These are phyloP conservation scores for Brachypalpus laphriformis DNA, from an alignment of 2,888 invertebrate species.

Conservation along the genomic window DNA sequence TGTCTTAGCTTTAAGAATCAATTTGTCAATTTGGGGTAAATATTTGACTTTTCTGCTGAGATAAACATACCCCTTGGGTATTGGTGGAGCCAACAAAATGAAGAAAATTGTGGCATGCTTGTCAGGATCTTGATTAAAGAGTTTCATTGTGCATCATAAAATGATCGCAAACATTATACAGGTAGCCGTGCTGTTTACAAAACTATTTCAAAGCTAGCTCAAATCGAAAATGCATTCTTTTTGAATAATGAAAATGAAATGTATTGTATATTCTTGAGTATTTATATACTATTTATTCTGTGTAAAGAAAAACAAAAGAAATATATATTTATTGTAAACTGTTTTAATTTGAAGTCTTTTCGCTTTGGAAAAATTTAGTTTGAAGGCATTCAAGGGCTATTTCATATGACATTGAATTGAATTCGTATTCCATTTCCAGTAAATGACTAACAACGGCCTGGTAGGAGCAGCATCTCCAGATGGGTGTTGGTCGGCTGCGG, in stretches of 20 bases:
- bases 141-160: neutral
- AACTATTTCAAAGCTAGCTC: neutral
- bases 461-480: no score
- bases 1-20: slow-evolving; percentile 29
- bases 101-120: neutral
- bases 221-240: slow-evolving; percentile 13
- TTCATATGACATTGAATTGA: no score
- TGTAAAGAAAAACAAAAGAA: slow-evolving; percentile 7
- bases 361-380: neutral
- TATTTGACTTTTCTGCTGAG: slow-evolving; percentile 45
- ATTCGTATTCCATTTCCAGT: no score
- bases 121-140: neutral
- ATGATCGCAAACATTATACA: no score
- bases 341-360: slow-evolving; percentile 1
- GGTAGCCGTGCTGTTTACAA: neutral
- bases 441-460: no score
- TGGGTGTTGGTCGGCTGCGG: no score
- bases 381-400: no score
- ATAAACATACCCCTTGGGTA: neutral
- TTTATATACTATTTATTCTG: slow-evolving; percentile 30
- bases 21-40: slow-evolving; percentile 42
- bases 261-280: slow-evolving; percentile 33
- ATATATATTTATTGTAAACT: slow-evolving; percentile 41
- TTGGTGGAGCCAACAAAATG: slow-evolving; percentile 3
- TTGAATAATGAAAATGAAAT: slow-evolving; percentile 1